Base-by-base conservation (phyloP, 2,888 invertebrate species). In the Eustalomyia histrio region DNA sequence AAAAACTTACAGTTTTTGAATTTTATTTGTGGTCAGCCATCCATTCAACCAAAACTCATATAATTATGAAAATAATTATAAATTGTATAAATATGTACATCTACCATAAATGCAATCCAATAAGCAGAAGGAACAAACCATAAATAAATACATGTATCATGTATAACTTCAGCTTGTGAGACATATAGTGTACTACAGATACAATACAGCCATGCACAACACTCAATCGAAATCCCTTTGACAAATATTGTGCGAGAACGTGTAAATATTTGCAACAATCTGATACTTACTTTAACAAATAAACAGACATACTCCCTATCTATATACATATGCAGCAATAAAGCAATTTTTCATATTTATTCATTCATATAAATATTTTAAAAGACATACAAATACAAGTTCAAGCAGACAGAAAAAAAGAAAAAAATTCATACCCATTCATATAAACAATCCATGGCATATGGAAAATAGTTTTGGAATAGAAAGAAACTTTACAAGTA, bases 251-350 rank as follows among this genome's bases (percentile, higher is more conserved):
- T 63, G 52, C 58, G 21, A 65, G 52, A 63, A 67, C 72, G 68
- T 80, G 72, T 47, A 80, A 80, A 76, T 63, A 80, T 80, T 80
- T 80, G 39, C 55, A 52, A 68, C 72, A 80, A 68, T 72, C 72
- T 73, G 72, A 68, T 76, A 76, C 72, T 57, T 43, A 76, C 17
- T 67, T 61, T 10, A 39, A 21, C 21, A 63, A 43, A 61, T n/a
- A 29, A 4, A 53, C 55, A 57, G n/a, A 21, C 21, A 39, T 9
- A 63, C 21, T 50, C 14, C 29, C n/a, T n/a, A 29, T 29, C 29
- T 57, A 29, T 33, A 57, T 39, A 39, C 35, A 5, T 47, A 10
- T n/a, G n/a, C 43, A 39, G 50, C 53, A 21, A 47, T 72, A 60
- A 55, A 72, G 21, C 60, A 72, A 47, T 72, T 60, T 72, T 71